Evolutionary conservation across 2,113 vertebrate species (phyloP).

Genomic region (Pipra filicauda): DNA sequence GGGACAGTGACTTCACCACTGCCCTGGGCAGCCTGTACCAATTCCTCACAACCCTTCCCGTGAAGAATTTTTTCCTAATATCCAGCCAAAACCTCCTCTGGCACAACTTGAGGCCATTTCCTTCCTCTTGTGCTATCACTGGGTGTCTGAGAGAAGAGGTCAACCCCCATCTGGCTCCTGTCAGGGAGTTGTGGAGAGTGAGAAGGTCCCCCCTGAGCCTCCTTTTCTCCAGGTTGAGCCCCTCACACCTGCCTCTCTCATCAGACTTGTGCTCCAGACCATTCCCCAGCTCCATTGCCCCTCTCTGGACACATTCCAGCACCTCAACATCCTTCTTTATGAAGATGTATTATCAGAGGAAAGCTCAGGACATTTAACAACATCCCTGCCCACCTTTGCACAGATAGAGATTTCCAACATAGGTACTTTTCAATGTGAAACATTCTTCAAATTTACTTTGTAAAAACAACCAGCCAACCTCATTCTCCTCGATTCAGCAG

Average conservation of each 20-base stretch:
- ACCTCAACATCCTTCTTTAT: not conserved
- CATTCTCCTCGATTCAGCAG: not conserved
- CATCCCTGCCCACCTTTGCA: not conserved
- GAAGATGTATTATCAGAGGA: not conserved
- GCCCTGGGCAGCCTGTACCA: not conserved
- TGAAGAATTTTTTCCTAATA: not conserved
- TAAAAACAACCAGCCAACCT: not conserved
- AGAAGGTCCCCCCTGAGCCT: not conserved
- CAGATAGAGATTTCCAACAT: not conserved
- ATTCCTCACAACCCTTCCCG: not conserved
- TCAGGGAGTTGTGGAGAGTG: not conserved
- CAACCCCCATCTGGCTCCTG: not conserved
- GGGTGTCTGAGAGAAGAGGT: not conserved
- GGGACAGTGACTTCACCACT: not conserved
- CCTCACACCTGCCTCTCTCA: too few relatives aligned
- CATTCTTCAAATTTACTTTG: not conserved
- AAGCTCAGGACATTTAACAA: not conserved
- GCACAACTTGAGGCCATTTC: not conserved
- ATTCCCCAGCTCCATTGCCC: not conserved
- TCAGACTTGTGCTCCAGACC: not conserved
- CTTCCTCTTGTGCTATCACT: not conserved
- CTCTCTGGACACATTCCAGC: not conserved
- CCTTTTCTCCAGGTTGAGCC: not conserved
- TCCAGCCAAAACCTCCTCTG: not conserved
- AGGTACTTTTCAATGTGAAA: not conserved